phyloP scores from a whole-genome alignment of 2,113 vertebrate species.

The Actenoides lindsayi region DNA sequence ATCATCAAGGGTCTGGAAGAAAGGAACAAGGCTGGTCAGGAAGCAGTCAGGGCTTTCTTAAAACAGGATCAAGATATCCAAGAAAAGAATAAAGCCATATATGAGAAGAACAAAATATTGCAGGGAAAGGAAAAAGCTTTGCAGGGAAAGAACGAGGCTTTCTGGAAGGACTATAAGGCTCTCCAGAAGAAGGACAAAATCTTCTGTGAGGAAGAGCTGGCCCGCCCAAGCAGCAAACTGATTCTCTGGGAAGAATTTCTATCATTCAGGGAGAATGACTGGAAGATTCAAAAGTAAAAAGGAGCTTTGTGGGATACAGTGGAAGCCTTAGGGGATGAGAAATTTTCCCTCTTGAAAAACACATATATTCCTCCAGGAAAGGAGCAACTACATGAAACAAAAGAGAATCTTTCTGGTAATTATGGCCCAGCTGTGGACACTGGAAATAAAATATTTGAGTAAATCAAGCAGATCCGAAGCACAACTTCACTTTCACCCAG shows the following conservation, averaged over 20 bases:
- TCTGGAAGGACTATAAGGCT: background rate
- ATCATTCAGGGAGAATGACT: background rate
- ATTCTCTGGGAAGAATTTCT: background rate
- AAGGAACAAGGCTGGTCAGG: background rate
- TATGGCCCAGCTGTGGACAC: background rate
- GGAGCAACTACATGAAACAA: background rate
- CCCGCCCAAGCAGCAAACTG: background rate
- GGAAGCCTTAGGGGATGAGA: background rate
- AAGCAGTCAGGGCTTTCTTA: background rate
- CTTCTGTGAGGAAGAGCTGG: slow-evolving; percentile 10
- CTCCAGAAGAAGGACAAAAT: slow-evolving; percentile 11
- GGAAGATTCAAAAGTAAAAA: background rate
- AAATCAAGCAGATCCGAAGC: background rate
- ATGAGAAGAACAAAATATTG: background rate
- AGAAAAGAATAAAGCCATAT: background rate
- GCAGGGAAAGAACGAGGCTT: background rate
- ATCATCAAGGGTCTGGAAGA: background rate
- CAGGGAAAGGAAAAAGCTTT: background rate
- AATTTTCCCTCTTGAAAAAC: background rate
- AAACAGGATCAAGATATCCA: background rate
- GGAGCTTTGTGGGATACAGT: background rate
- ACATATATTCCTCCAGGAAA: background rate
- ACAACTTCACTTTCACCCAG: background rate
- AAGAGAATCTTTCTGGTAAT: background rate
- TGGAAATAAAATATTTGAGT: background rate